Conservation (phyloP, 2,797 vertebrate species). For the Tragelaphus oryx region DNA sequence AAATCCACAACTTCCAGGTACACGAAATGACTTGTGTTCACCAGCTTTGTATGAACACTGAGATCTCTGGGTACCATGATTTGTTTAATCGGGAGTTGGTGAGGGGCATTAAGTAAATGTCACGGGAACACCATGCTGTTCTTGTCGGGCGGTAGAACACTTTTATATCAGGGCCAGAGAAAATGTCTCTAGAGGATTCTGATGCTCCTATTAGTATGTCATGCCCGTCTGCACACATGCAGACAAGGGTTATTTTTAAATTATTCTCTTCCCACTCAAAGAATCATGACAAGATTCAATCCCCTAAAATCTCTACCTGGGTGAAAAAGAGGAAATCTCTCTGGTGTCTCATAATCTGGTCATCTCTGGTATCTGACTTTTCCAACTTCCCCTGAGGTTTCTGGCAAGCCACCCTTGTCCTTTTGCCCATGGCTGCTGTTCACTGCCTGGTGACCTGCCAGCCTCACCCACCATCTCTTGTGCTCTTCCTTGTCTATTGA, state of each 20-base stretch:
- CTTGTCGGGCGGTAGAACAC: not conserved
- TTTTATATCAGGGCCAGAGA: constrained; percentile 5
- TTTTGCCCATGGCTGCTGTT: fast-evolving
- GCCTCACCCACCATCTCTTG: not conserved
- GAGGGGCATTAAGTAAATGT: not conserved
- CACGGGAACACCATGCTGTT: not conserved
- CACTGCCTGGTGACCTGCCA: fast-evolving
- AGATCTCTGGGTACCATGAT: not conserved
- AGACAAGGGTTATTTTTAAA: not conserved
- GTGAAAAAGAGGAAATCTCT: not conserved
- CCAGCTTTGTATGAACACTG: not conserved
- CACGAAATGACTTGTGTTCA: not conserved
- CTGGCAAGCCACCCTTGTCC: not conserved
- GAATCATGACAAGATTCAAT: not conserved
- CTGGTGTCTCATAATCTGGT: not conserved
- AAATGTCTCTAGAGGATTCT: not conserved
- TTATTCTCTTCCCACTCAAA: not conserved
- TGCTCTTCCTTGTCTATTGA: not conserved
- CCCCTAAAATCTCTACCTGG: not conserved
- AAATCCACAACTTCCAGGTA: not conserved
- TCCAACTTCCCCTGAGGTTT: not conserved
- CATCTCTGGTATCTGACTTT: not conserved
- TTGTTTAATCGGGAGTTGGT: not conserved
- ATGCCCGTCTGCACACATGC: not conserved
- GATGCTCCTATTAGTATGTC: not conserved